Evolutionary conservation across 1,140 invertebrate species (phyloP).

Genomic region (Apocrypta bakeri): DNA sequence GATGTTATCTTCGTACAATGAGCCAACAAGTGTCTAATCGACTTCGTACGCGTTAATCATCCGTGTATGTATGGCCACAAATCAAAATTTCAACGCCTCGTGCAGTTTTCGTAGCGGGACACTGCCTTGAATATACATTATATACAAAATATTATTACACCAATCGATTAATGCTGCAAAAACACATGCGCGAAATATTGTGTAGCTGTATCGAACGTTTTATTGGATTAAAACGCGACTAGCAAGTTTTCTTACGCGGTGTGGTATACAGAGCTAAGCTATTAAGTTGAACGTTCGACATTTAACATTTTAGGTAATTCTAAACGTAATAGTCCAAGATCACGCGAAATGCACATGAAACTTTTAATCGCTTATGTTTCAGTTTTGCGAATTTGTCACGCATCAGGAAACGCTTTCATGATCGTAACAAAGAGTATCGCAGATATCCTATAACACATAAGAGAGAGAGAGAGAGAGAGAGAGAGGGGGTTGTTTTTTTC

Average conservation of each 20-base stretch:
- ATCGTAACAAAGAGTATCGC: not conserved
- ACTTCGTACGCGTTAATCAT: not conserved
- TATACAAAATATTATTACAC: no score
- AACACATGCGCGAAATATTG: no score
- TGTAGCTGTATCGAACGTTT: no score
- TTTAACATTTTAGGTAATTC: no score
- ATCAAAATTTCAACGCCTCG: not conserved
- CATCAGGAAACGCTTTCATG: not conserved
- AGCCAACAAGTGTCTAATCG: conserved; percentile 46
- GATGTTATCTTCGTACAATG: conserved; percentile 13
- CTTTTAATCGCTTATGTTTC: not conserved
- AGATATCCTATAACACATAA: not conserved
- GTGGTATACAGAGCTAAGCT: no score
- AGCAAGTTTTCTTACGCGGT: no score
- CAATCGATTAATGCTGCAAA: no score
- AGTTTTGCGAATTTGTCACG: not conserved
- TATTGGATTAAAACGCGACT: no score
- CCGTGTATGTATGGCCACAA: not conserved
- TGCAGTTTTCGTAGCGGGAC: not conserved
- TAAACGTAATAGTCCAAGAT: not conserved
- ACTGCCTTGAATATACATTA: not conserved
- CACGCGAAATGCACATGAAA: not conserved
- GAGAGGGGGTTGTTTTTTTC: not conserved
- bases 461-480: not conserved
- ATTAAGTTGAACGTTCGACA: not conserved